Evolutionary conservation across 2,888 invertebrate genomes (phyloP).

Genomic region (Dynastes maya): DNA sequence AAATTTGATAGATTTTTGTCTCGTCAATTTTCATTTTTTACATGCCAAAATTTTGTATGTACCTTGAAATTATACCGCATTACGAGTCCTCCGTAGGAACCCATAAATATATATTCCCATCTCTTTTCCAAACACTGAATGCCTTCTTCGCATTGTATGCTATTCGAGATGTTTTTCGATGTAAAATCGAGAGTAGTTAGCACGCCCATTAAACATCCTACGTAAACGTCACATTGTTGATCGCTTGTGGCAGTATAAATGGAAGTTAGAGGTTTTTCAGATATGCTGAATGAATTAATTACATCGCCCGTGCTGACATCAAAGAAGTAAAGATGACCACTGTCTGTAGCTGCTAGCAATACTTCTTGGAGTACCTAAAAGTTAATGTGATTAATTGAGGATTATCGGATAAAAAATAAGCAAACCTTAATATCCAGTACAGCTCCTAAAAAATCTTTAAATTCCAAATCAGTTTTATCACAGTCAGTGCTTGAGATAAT

Average conservation of each 20-base stretch:
- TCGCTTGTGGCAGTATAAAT: conserved; percentile 71
- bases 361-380: conserved; percentile 75
- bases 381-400: conserved; percentile 35
- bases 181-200: conserved; percentile 76
- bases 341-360: conserved; percentile 77
- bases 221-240: conserved; percentile 69
- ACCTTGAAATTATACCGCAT: conserved; percentile 81
- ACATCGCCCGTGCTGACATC: conserved; percentile 72
- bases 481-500: background rate
- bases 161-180: conserved; percentile 72
- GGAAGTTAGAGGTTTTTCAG: conserved; percentile 77
- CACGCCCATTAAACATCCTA: conserved; percentile 77
- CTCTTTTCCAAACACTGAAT: conserved; percentile 83
- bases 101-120: conserved; percentile 82
- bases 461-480: conserved; percentile 53
- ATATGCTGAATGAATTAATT: conserved; percentile 74
- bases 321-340: conserved; percentile 78
- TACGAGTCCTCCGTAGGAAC: conserved; percentile 81
- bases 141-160: conserved; percentile 75
- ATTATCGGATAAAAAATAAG: conserved; percentile 31
- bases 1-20: too few relatives aligned
- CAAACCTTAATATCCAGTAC: conserved; percentile 61
- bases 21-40: too few relatives aligned
- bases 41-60: conserved; percentile 52
- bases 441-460: conserved; percentile 59